Evolutionary conservation across 2,888 invertebrate genomes (phyloP).

Genomic region (Cerastoderma edule): DNA sequence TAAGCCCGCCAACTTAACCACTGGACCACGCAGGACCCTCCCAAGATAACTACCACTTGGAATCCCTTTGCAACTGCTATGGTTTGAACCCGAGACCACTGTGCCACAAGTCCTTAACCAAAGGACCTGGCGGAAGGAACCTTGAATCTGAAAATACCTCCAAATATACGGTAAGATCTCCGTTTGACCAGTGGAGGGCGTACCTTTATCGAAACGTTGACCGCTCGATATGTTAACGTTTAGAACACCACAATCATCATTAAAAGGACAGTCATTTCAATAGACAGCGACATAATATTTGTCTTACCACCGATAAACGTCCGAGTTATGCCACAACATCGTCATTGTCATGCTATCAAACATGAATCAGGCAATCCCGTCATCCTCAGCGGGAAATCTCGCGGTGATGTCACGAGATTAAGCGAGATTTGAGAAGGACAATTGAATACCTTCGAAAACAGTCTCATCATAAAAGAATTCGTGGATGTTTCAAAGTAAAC

Average conservation of each 20-base stretch:
- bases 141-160: too few species aligned
- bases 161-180: too few species aligned
- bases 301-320: conserved; percentile 25
- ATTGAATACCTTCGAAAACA: neutral
- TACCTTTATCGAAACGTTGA: too few species aligned
- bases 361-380: conserved; percentile 1
- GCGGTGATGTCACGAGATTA: conserved; percentile 20
- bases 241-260: conserved; percentile 3
- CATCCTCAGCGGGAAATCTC: conserved; percentile 26
- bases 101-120: too few species aligned
- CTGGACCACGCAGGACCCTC: too few species aligned
- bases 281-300: conserved; percentile 28
- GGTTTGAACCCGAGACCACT: too few species aligned
- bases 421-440: conserved; percentile 14
- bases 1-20: too few species aligned
- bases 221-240: too few species aligned
- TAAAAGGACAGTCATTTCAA: conserved; percentile 14
- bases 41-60: too few species aligned
- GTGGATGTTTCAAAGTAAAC: conserved; percentile 15
- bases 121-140: too few species aligned
- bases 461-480: conserved; percentile 20
- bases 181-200: too few species aligned
- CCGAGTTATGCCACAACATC: conserved; percentile 43
- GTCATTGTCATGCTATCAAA: conserved; percentile 56
- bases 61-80: too few species aligned